Evolutionary conservation across 2,113 vertebrate species (phyloP), one percentile per base, ranked within the genome.

Genomic region (Stercorarius parasiticus): DNA sequence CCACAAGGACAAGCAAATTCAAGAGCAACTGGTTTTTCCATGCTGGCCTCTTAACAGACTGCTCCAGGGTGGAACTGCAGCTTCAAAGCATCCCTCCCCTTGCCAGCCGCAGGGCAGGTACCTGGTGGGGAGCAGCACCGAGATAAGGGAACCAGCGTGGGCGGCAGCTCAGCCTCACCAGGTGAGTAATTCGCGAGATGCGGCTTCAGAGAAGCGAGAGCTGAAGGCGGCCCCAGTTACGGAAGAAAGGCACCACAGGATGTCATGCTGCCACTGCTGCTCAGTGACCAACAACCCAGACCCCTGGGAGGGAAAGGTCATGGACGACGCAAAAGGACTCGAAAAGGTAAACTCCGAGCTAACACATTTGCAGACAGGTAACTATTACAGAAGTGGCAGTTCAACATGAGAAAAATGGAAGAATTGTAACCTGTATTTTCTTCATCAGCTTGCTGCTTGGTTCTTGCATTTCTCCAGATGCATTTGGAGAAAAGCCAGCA

Each of bases 21-120:
- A 93, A 73, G 96, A 97, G 94, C 55, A 95, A 97, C 95, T 66
- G 80, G 90, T 97, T 97, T 93, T 94, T 90, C 95, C 64, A 58
- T 82, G 36, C 84, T 34, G 74, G 21, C 43, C 77, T 86, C 84
- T 70, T 66, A 89, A 84, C 43, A 47, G 52, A 55, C 23, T 55
- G 87, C 93, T 96, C 66, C 15, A 4, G 83, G 95, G 59, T 64
- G 89, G 84, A 93, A 85, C 61, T 30, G 73, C 47, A 91, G 84
- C 78, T 87, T 94, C 87, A 92, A 93, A 96, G 95, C 78, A 80
- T 34, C 82, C 16, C 45, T 82, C n/a, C 66, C 84, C 53, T 14
- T 13, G 5, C 52, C 56, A 55, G 83, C 92, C 73, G 61, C 81
- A 59, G 87, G 86, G 86, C 93, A 82, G 82, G 66, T 8, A 38